A percentile compares a stretch with the other conserved stretches of the same genome.
phyloP scores from a whole-genome alignment of 2,888 invertebrate genomes.

The Stramonita haemastoma region DNA sequence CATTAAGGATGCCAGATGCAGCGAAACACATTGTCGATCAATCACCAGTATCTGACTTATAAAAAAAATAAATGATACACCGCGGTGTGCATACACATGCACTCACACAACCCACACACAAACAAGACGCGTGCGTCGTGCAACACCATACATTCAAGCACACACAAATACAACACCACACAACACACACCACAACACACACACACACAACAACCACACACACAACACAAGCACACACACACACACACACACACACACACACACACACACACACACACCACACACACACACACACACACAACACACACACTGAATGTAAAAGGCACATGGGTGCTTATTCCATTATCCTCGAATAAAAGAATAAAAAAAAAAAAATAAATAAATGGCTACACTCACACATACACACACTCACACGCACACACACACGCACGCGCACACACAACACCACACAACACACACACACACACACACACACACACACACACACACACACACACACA shows the following conservation, averaged over 20 bases:
- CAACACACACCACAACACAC: not conserved
- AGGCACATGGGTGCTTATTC: too few species aligned
- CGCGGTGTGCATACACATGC: too few species aligned
- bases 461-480: not conserved
- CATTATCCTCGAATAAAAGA: too few species aligned
- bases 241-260: not conserved
- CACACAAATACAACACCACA: not conserved
- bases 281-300: not conserved
- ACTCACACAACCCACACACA: not conserved
- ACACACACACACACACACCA: not conserved
- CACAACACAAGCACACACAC: not conserved
- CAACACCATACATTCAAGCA: not conserved
- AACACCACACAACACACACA: not conserved
- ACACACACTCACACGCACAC: not conserved
- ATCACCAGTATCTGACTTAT: too few species aligned
- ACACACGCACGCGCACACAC: not conserved
- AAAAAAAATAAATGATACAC: too few species aligned
- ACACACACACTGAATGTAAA: not conserved
- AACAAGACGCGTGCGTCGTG: too few species aligned
- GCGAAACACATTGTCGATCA: too few species aligned
- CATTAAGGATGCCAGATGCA: too few species aligned
- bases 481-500: not conserved
- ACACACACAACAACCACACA: not conserved
- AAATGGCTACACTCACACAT: not conserved
- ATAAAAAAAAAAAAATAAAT: too few species aligned